Evolutionary conservation across 2,113 vertebrate species (phyloP).

Genomic region (Polypterus bichir): DNA sequence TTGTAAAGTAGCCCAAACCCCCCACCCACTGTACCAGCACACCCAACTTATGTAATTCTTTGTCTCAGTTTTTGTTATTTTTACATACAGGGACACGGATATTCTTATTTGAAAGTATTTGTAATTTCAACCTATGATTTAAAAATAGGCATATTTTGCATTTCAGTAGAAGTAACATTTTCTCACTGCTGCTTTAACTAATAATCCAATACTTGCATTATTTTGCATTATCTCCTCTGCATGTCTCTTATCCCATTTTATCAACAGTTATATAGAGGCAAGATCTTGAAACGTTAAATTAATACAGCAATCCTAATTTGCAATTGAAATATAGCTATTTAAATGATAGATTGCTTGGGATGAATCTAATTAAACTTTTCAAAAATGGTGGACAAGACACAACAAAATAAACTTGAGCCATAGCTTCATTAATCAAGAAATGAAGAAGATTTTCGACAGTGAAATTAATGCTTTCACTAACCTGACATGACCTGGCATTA

Average conservation of each 20-base stretch:
- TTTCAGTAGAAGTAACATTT: not conserved
- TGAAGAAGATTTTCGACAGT: slow-evolving; percentile 24
- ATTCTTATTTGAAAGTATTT: too few relatives aligned
- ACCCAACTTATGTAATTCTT: too few relatives aligned
- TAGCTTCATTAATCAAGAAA: slow-evolving; percentile 49
- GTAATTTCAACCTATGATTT: too few relatives aligned
- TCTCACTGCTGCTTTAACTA: not conserved
- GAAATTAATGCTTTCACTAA: slow-evolving; percentile 30
- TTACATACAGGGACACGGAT: too few relatives aligned
- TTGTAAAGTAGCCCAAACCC: too few relatives aligned
- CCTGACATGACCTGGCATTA: slow-evolving; percentile 19
- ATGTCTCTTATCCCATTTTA: not conserved
- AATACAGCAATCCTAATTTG: slow-evolving; percentile 52
- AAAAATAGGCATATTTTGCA: too few relatives aligned
- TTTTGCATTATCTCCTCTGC: not conserved
- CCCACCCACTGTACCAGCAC: too few relatives aligned
- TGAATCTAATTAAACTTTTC: slow-evolving; percentile 65
- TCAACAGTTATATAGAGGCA: slow-evolving; percentile 22
- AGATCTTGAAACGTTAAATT: slow-evolving; percentile 38
- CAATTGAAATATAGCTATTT: slow-evolving; percentile 66
- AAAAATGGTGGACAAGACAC: slow-evolving; percentile 53
- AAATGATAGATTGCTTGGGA: slow-evolving; percentile 58
- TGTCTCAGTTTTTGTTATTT: too few relatives aligned
- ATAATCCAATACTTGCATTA: not conserved
- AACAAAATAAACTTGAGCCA: slow-evolving; percentile 47